Base-by-base conservation (phyloP, 2,888 invertebrate genomes). In the Hemaris fuciformis region DNA sequence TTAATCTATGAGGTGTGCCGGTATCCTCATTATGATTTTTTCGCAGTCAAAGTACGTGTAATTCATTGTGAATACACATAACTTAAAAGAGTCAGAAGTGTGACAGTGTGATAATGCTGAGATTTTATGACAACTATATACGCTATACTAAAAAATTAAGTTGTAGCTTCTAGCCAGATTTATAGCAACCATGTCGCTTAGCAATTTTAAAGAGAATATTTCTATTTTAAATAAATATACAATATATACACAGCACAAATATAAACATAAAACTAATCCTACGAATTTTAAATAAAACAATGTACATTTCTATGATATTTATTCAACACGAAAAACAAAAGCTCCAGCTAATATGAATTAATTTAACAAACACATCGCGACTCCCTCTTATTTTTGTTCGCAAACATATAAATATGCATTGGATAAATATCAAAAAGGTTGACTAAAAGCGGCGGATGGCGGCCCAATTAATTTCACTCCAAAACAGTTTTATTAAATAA, bases 401-500 rank as follows among this genome's bases (percentile, higher is more conserved):
- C 85, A 89, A 88, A 89, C 87, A 86, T 83, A 89, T 91, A 88
- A 91, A 91, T 91, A 92, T 92, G 87, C 83, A 91, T 87, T 77
- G 87, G 86, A 84, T 82, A 85, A 88, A 88, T 85, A 91, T 83
- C 82, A 81, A 83, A 80, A 70, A 84, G 81, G 83, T 74, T 80
- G 77, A 74, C 75, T 76, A 83, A 83, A 87, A 86, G 69, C 72
- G 65, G 67, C 62, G 72, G 72, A 68, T 72, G 71, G 71, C 69
- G 73, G 71, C 80, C 69, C 83, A 89, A 89, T 90, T 89, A 88
- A 89, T 88, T 84, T 87, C 86, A 87, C 83, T 84, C 76, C 80
- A 79, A 82, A 73, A 88, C 89, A 86, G 89, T 91, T 91, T 90
- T 91, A 92, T 92, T 91, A 90, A 92, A 92, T 91, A 84, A 89